phyloP scores from a whole-genome alignment of 92 coral and sea anemone species.

The Paramuricea clavata region DNA sequence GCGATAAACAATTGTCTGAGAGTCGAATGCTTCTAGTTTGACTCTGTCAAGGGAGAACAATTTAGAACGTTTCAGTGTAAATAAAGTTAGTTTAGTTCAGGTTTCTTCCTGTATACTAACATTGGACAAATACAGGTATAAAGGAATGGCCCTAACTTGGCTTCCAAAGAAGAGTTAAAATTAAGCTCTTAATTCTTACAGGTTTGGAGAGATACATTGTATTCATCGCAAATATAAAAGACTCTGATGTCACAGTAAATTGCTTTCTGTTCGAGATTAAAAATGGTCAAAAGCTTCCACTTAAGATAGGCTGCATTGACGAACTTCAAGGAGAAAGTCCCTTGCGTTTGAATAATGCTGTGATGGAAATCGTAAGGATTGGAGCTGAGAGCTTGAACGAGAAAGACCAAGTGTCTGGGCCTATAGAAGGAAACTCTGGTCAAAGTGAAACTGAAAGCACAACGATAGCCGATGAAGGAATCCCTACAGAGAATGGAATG shows the following conservation, averaged over 20 bases:
- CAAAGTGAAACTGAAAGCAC: too few relatives aligned
- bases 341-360: background rate
- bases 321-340: background rate
- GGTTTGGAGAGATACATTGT: background rate
- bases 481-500: too few relatives aligned
- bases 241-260: background rate
- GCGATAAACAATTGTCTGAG: too few relatives aligned
- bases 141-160: background rate
- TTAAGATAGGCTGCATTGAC: background rate
- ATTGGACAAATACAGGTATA: background rate
- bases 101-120: background rate
- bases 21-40: too few relatives aligned
- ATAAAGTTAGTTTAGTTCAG: background rate
- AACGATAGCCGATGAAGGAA: too few relatives aligned
- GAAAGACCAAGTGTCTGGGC: too few relatives aligned
- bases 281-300: background rate
- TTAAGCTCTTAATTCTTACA: background rate
- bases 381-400: background rate
- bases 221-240: background rate
- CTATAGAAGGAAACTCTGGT: too few relatives aligned
- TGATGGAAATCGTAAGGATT: background rate
- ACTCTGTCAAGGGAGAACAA: too few relatives aligned
- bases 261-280: background rate
- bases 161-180: background rate
- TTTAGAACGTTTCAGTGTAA: background rate